phyloP scores from a whole-genome alignment of 2,113 vertebrate species.

The Amphiprion ocellaris region DNA sequence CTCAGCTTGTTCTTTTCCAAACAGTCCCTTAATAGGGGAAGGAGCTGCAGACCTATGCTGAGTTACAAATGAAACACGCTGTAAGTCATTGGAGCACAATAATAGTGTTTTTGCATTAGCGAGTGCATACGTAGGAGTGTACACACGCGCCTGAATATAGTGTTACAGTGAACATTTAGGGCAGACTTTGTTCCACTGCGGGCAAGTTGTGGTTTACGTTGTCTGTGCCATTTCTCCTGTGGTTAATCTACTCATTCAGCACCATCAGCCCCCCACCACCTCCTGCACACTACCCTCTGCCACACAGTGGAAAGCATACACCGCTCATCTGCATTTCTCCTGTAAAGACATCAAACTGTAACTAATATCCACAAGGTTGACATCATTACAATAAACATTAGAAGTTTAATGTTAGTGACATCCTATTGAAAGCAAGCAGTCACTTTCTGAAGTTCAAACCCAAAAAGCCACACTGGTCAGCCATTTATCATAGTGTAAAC shows the following conservation, averaged over 20 bases:
- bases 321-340: conserved; percentile 65
- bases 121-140: conserved; percentile 33
- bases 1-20: conserved; percentile 72
- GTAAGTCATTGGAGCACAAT: conserved; percentile 66
- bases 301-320: conserved; percentile 72
- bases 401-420: conserved; percentile 32
- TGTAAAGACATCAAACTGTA: conserved; percentile 54
- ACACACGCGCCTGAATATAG: conserved; percentile 54
- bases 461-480: conserved; percentile 9
- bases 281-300: conserved; percentile 52
- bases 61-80: conserved; percentile 79
- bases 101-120: conserved; percentile 48
- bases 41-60: conserved; percentile 37
- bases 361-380: conserved; percentile 55
- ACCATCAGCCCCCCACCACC: conserved; percentile 14
- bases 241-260: conserved; percentile 74
- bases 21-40: conserved; percentile 70
- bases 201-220: conserved; percentile 56
- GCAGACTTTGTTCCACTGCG: conserved; percentile 78
- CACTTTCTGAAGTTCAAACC: conserved; percentile 14
- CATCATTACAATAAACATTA: conserved; percentile 63
- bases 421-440: conserved; percentile 32
- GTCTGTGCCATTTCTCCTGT: conserved; percentile 74
- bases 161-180: conserved; percentile 73
- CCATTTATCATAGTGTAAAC: conserved; percentile 34